Base-by-base conservation (phyloP, 1,140 invertebrate species). In the Neomicropteryx cornuta region DNA sequence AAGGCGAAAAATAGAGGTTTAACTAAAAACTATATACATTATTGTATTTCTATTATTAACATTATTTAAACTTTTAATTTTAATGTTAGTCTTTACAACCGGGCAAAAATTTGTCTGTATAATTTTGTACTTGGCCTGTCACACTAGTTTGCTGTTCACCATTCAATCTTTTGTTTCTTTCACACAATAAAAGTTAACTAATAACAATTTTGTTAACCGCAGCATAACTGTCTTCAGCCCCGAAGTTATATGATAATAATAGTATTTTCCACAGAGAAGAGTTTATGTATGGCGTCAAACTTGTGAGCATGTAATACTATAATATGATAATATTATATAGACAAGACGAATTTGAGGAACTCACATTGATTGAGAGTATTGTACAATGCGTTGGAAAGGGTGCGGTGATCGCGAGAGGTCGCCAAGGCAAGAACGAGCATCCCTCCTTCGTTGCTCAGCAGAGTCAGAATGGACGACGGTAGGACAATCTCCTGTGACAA, bases 361-460 rank as follows among this genome's bases (percentile, higher is more conserved):
- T 56, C 11, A 60, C 56, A 58, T 29, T 32, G 42, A 21, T 44
- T 45, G 3, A 63, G 51, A 18, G 59, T 21, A 37, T 56, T 51
- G 10, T 57, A 51, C 29, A 63, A 37, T 11, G 59, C 58, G 27
- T 59, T 48, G 2, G 49, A 47, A 14, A 63, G 38, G 42, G 58
- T 56, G 8, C 49, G 48, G 34, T 55, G 55, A 0, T 55, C 43
- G 19, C 28, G 8, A 5, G 37, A 28, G 0, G 46, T 27, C 0
- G 49, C 49, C 0, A 49, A 28, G 3, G 53, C 49, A 2, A 63
- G 47, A 27, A 59, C 43, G 5, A 47, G 38, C 6, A 52, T 35
- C 1, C 52, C 57, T 0, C 49, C 40, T 5, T 42, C 33, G 32
- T 54, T 52, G 32, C 41, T 47, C 11, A 61, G 45, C 22, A 60